Conservation (phyloP, 2,113 vertebrate genomes). For the Engystomops pustulosus region DNA sequence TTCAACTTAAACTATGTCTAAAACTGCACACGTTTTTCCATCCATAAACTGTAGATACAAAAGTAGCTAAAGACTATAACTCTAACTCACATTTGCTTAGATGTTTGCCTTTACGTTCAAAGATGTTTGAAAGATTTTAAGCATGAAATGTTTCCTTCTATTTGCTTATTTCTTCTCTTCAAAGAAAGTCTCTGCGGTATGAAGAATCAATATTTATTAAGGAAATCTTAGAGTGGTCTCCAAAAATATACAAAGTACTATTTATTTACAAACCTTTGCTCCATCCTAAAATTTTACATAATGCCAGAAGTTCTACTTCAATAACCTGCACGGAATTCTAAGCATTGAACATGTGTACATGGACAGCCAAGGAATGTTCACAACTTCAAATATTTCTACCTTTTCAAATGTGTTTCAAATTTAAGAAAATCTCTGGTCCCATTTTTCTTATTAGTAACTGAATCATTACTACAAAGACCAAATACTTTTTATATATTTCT, state of each 20-base stretch:
- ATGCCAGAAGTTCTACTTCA: neutral
- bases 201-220: constrained; percentile 14
- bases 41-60: neutral
- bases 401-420: constrained; percentile 54
- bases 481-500: constrained; percentile 30
- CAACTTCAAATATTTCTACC: constrained; percentile 42
- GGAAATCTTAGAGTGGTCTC: neutral
- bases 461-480: constrained; percentile 47
- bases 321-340: constrained; percentile 13
- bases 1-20: too few species aligned
- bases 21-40: too few species aligned
- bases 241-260: neutral
- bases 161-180: neutral
- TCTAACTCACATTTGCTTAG: neutral
- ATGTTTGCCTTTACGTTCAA: neutral
- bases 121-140: neutral
- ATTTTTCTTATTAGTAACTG: constrained; percentile 55
- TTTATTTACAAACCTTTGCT: neutral
- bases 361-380: constrained; percentile 23
- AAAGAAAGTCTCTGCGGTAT: neutral
- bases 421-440: constrained; percentile 43
- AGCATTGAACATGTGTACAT: constrained; percentile 20
- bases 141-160: neutral
- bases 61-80: neutral
- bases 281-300: neutral